Evolutionary conservation across 2,888 invertebrate genomes (phyloP), one percentile per base, ranked within the genome.

Genomic region (Lycia hirtaria): DNA sequence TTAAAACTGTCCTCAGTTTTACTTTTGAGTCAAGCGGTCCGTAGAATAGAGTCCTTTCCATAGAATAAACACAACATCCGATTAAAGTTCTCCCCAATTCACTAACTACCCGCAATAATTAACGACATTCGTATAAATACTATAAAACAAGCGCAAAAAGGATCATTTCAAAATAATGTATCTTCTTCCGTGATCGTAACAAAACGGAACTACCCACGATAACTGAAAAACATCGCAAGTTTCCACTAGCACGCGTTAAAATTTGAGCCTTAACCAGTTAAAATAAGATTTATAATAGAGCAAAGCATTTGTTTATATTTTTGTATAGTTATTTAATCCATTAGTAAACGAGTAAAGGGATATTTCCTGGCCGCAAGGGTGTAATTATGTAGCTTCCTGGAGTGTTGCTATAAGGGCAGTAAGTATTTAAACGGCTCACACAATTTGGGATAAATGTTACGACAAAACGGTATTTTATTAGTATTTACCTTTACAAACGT

Each of bases 371-470:
- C 24, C 50, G 10, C 47, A 14, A 44, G 56, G 54, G 59, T 48
- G 48, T 52, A 60, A 55, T 64, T 60, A 62, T 55, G 33, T 52
- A 35, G 33, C 59, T 61, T 64, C 61, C 59, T 48, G 52, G 47
- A 59, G 58, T 20, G 44, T 44, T 54, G 19, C 49, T 52, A 37
- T 17, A 22, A 47, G 4, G 7, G 4, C 14, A 40, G 14, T 40
- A 40, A 1, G 12, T 40, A 14, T 22, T 24, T 22, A 9, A 22
- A 37, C 37, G 43, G 26, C 48, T 47, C 28, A 20, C 41, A 38
- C 53, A 48, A 37, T 52, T 55, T 43, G 32, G 28, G 19, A 26
- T 37, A 26, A 56, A 40, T 51, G 40, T 45, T 33, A 22, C n/a
- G 35, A 37, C 41, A 32, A 43, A 38, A 4, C 4, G 30, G 3